Base-by-base conservation (phyloP, 2,797 vertebrate species). In the Rhynchotus rufescens region DNA sequence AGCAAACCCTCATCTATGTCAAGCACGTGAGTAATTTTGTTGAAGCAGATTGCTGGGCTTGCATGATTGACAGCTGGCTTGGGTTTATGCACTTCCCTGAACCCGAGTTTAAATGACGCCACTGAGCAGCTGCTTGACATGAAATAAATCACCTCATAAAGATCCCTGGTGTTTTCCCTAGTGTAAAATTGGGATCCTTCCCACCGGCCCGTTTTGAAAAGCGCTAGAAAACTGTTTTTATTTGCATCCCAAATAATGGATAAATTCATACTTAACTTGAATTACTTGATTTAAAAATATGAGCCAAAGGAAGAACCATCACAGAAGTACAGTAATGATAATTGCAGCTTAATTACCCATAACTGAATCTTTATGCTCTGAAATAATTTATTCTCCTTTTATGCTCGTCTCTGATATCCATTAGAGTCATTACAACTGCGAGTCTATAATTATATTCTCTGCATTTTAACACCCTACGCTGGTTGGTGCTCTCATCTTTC, bases 341-440 rank as follows among this genome's bases (percentile, higher is more conserved):
- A 95, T 80, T 92, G 90, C 81, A 90, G 79, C 56, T 73, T 95
- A 96, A 95, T 96, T 94, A 96, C 47, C 81, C 93, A 30, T 83
- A 92, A 93, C 92, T 80, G 90, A 96, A 93, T 94, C 44, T 86
- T 87, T 79, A 92, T 89, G 69, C 81, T 79, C 79, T 89, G 88
- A 89, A 95, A 95, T 88, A 95, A 93, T 94, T 94, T 96, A 89
- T 92, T 92, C 92, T 84, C 81, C 73, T 91, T 73, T 94, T 91
- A 85, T 64, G 76, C 73, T 92, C 75, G 86, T 90, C 91, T 90
- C 84, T 94, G 88, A 90, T 94, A 95, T 67, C 91, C 90, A 90
- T 93, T 95, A 88, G 84, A 90, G 84, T 90, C 86, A 94, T 96
- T 93, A 93, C 84, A 91, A 92, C 88, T 81, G 40, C 57, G 67